Evolutionary conservation across 1,140 invertebrate genomes (phyloP).

Genomic region (Vanessa atalanta): DNA sequence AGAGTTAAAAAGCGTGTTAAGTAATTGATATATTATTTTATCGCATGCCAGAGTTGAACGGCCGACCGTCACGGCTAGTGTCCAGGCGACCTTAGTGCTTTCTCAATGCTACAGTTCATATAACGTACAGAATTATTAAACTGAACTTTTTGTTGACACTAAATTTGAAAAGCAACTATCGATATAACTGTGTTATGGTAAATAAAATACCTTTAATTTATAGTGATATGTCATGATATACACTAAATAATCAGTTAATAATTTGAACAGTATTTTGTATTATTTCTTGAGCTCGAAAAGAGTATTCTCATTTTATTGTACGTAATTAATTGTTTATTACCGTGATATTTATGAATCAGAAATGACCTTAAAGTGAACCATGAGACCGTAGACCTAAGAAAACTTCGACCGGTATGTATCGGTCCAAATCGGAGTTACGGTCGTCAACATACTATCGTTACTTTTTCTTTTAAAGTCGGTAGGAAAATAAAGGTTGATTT

Average conservation of each 20-base stretch:
- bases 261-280: too few species aligned
- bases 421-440: too few species aligned
- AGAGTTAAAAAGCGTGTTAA: background rate
- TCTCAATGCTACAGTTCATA: slow-evolving; percentile 9
- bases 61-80: background rate
- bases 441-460: too few species aligned
- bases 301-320: too few species aligned
- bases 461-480: too few species aligned
- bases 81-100: slow-evolving; percentile 20
- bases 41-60: slow-evolving; percentile 12
- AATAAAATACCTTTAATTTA: too few species aligned
- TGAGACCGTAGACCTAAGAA: background rate
- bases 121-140: background rate
- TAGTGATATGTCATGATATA: too few species aligned
- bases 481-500: too few species aligned
- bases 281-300: too few species aligned
- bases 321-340: background rate
- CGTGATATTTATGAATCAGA: background rate
- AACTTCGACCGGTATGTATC: background rate
- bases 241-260: too few species aligned
- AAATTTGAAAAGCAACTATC: too few species aligned
- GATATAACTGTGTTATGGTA: too few species aligned
- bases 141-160: background rate
- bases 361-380: background rate
- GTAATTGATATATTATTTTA: background rate